Base-by-base conservation (phyloP, 2,888 invertebrate species). In the Brenthis daphne region DNA sequence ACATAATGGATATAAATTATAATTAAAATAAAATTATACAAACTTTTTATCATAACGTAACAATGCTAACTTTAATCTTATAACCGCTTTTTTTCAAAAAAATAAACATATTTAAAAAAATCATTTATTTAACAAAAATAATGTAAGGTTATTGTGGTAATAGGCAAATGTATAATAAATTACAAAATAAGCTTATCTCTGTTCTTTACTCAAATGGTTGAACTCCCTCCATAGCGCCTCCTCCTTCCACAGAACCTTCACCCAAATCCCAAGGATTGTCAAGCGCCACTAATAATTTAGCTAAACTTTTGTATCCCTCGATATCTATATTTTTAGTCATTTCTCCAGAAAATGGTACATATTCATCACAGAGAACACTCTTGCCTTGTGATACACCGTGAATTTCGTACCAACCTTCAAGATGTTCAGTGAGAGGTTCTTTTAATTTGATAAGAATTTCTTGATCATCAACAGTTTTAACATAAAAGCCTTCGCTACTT, bases 191-290 rank as follows among this genome's bases (percentile, higher is more conserved):
- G 47, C 12, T 16, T 48, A 70, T 57, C 58, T 72, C 60, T 6
- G 11, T 16, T 6, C 37, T 13, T 79, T 75, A 86, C 69, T 88
- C 86, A 89, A 93, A 91, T 0, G 86, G 85, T 56, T 77, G 79
- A 14, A 89, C 82, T 74, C 87, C 89, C 71, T 80, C 77, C 75
- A 88, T 77, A 3, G 69, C 77, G 71, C 76, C 79, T 50, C 73
- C 65, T 74, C 37, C 1, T 20, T 20, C 20, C 20, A 20, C n/a
- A 12, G 29, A 14, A 37, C 84, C 84, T 20, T 89, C 89, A 61
- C 92, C 93, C 33, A 93, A 83, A 72, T 93, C 90, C 93, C 93
- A 93, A 0, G 92, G 92, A 65, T 92, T 91, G 71, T 93, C 93
- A 0, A 93, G 77, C 1, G 91, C 92, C 47, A 82, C 80, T 57